A percentile compares a stretch with the other conserved stretches of the same genome.
These are phyloP conservation scores for Trichonephila clavata DNA, from an alignment of 1,140 invertebrate species.

Conservation along the genomic window DNA sequence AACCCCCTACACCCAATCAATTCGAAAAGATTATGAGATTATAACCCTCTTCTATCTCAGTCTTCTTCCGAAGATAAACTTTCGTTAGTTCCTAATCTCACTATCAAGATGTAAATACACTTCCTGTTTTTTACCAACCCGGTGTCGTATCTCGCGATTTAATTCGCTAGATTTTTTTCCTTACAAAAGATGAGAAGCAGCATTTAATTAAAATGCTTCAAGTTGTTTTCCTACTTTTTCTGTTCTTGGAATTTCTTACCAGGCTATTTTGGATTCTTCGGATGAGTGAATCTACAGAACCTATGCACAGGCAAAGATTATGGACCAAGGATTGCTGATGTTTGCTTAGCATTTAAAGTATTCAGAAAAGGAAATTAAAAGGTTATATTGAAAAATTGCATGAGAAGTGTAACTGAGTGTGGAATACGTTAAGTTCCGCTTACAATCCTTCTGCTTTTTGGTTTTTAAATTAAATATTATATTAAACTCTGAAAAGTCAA, in stretches of 20 bases:
- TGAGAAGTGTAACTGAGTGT: neutral
- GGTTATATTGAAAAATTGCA: constrained; percentile 13
- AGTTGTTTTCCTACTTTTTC: constrained; percentile 50
- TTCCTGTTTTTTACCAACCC: neutral
- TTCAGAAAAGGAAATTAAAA: constrained; percentile 44
- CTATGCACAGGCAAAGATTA: neutral
- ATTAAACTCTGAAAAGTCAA: constrained; percentile 23
- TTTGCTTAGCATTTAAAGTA: constrained; percentile 58
- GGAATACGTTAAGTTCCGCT: neutral
- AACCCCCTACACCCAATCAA: neutral
- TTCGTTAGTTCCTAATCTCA: constrained; percentile 41
- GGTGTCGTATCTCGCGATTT: neutral
- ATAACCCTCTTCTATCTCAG: neutral
- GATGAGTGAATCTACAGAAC: neutral
- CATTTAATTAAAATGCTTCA: constrained; percentile 62
- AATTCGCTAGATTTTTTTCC: constrained; percentile 31
- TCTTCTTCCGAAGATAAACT: constrained; percentile 26
- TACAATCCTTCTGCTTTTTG: neutral
- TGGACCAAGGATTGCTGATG: neutral
- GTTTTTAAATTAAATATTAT: constrained; percentile 31
- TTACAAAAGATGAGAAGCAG: constrained; percentile 32
- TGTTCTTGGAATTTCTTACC: constrained; percentile 12
- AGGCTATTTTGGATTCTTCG: constrained; percentile 9
- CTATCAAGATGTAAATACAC: constrained; percentile 66
- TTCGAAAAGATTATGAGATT: constrained; percentile 57